Evolutionary conservation across 1,140 invertebrate genomes (phyloP).

Genomic region (Ceratosolen fusciceps): DNA sequence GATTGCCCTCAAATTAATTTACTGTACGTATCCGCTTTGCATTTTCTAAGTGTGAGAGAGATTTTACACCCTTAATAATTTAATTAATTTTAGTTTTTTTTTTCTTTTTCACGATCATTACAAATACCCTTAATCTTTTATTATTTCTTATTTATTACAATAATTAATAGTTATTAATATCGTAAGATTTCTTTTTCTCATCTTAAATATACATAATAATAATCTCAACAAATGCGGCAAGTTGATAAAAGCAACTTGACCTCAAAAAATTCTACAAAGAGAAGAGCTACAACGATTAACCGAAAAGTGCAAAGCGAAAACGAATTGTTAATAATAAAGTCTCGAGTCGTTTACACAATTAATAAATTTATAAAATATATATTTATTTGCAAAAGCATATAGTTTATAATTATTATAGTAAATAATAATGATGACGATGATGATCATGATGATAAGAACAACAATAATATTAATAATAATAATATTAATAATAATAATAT

Average conservation of each 20-base stretch:
- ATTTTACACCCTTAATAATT: conserved; percentile 28
- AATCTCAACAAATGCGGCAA: conserved; percentile 42
- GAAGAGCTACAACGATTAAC: conserved; percentile 38
- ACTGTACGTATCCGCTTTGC: conserved; percentile 26
- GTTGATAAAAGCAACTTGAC: conserved; percentile 6
- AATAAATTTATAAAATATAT: conserved; percentile 44
- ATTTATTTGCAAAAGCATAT: conserved; percentile 26
- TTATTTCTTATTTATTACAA: conserved; percentile 29
- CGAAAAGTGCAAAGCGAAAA: conserved; percentile 45
- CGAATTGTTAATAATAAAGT: conserved; percentile 47
- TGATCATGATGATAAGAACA: conserved; percentile 33
- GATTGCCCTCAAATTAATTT: conserved; percentile 46
- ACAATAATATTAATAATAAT: conserved; percentile 38
- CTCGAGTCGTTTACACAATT: conserved; percentile 44
- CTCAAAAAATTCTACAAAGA: conserved; percentile 38
- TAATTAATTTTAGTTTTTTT: conserved; percentile 28
- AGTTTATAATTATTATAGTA: conserved; percentile 34
- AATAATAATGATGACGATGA: conserved; percentile 35
- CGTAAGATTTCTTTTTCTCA: conserved; percentile 11
- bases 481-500: conserved; percentile 45
- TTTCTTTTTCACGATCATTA: not conserved
- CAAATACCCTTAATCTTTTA: not conserved
- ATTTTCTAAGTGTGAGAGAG: conserved; percentile 10
- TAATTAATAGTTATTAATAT: conserved; percentile 31
- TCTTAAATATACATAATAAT: conserved; percentile 39